phyloP scores from a whole-genome alignment of 2,888 invertebrate species.

The Drosophila lacicola region DNA sequence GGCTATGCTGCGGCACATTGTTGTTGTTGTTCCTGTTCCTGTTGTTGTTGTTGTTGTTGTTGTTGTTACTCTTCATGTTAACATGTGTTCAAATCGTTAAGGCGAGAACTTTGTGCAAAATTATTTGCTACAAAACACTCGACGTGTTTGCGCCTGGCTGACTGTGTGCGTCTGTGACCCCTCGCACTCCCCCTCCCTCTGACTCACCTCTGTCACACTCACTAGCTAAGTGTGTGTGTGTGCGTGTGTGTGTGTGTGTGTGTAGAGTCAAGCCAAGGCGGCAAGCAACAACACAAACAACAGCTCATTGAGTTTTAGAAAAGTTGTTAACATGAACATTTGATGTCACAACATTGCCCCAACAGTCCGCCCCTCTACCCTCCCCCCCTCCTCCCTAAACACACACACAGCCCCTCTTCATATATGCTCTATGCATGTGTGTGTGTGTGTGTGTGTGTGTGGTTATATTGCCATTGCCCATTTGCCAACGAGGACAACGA shows the following conservation, averaged over 20 bases:
- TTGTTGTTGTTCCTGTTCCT: conserved; percentile 14
- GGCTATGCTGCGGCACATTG: conserved; percentile 11
- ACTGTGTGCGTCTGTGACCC: conserved; percentile 23
- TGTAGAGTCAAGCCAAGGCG: conserved; percentile 22
- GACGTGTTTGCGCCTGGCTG: conserved; percentile 78
- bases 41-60: conserved; percentile 52
- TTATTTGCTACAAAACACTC: conserved; percentile 80
- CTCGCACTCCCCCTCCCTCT: too few species aligned
- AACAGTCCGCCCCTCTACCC: conserved; percentile 5
- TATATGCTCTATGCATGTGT: background rate
- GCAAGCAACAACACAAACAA: conserved; percentile 77
- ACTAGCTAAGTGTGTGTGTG: conserved; percentile 4
- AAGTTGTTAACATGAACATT: conserved; percentile 79
- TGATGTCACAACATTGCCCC: conserved; percentile 72
- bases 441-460: conserved; percentile 30
- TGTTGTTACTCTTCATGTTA: conserved; percentile 77
- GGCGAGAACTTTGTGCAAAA: conserved; percentile 80
- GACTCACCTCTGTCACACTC: conserved; percentile 11
- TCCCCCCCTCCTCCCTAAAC: background rate
- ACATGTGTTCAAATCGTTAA: conserved; percentile 79
- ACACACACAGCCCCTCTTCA: too few species aligned
- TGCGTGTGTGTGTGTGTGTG: conserved; percentile 15
- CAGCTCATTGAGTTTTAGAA: conserved; percentile 80
- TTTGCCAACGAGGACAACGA: conserved; percentile 41
- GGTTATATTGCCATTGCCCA: conserved; percentile 57